phyloP scores from a whole-genome alignment of 2,888 invertebrate species.

The Diabrotica balteata region DNA sequence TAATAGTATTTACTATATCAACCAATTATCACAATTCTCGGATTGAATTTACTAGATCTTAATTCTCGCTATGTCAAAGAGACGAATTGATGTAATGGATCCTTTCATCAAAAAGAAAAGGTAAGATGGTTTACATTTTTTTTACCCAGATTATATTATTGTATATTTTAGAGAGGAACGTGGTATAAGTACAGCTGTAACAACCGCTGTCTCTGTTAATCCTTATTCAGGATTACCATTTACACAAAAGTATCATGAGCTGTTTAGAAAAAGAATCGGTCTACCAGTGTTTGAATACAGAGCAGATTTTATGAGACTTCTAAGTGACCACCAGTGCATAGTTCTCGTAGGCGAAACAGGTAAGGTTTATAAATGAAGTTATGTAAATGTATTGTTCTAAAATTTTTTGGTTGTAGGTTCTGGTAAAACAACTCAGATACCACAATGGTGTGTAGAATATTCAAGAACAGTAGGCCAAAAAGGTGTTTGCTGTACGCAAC shows the following conservation, averaged over 20 bases:
- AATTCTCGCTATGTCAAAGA: slow-evolving; percentile 72
- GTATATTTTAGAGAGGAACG: slow-evolving; percentile 65
- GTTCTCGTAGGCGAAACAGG: slow-evolving; percentile 97
- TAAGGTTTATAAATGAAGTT: not conserved
- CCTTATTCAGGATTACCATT: slow-evolving; percentile 83
- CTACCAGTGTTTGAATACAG: slow-evolving; percentile 99
- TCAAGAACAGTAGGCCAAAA: slow-evolving; percentile 71
- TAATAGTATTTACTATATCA: not conserved
- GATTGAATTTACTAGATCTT: not conserved
- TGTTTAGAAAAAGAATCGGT: slow-evolving; percentile 86
- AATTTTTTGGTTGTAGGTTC: slow-evolving; percentile 65
- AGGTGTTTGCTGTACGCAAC: slow-evolving; percentile 96
- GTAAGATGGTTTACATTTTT: slow-evolving; percentile 57
- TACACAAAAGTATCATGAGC: slow-evolving; percentile 87
- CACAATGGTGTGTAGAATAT: slow-evolving; percentile 92
- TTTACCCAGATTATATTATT: too few species aligned
- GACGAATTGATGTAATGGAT: slow-evolving; percentile 86
- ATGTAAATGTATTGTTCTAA: too few species aligned
- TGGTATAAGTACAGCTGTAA: slow-evolving; percentile 55
- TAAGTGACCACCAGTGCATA: slow-evolving; percentile 93
- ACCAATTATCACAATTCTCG: not conserved
- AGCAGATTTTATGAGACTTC: slow-evolving; percentile 91
- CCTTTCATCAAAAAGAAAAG: slow-evolving; percentile 80
- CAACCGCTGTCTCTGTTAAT: slow-evolving; percentile 69
- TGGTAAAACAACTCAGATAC: slow-evolving; percentile 99